Percentiles rank a stretch among this genome's conserved stretches.
Conservation (phyloP, 2,888 invertebrate genomes). For the Tetanocera ferruginea region DNA sequence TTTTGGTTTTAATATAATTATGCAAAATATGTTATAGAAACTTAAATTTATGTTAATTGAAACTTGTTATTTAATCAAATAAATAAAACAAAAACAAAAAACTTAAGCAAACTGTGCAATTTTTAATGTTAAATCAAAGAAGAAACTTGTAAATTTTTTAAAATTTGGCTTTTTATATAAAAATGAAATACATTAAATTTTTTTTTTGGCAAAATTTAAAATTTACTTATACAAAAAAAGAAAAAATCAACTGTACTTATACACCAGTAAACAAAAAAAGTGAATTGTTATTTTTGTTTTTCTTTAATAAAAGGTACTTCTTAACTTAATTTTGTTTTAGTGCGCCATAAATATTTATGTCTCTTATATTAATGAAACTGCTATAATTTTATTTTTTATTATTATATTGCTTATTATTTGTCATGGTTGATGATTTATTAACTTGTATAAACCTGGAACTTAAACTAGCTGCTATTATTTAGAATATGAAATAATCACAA, state of each 20-base stretch:
- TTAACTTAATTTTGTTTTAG: constrained; percentile 25
- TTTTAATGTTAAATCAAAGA: neutral
- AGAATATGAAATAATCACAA: constrained; percentile 9
- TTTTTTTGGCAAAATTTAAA: neutral
- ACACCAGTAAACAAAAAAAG: no score
- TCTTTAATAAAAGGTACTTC: neutral
- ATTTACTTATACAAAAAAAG: neutral
- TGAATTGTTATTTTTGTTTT: constrained; percentile 5
- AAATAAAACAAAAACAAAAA: neutral
- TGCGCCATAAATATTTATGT: constrained; percentile 32
- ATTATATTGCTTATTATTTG: constrained; percentile 3
- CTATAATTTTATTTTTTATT: neutral
- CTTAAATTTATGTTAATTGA: constrained; percentile 11
- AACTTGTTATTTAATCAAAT: constrained; percentile 18
- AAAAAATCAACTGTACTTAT: constrained; percentile 14
- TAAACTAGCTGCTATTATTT: constrained; percentile 7
- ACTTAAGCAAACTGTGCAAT: constrained; percentile 27
- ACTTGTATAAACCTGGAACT: constrained; percentile 28
- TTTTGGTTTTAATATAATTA: neutral
- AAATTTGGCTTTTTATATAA: constrained; percentile 4
- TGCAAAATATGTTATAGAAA: neutral
- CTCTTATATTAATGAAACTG: constrained; percentile 1
- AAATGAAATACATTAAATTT: neutral
- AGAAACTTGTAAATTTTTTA: neutral
- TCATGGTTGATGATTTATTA: constrained; percentile 7